Evolutionary conservation across 2,888 invertebrate genomes (phyloP).

Genomic region (Leptopilina myrica): DNA sequence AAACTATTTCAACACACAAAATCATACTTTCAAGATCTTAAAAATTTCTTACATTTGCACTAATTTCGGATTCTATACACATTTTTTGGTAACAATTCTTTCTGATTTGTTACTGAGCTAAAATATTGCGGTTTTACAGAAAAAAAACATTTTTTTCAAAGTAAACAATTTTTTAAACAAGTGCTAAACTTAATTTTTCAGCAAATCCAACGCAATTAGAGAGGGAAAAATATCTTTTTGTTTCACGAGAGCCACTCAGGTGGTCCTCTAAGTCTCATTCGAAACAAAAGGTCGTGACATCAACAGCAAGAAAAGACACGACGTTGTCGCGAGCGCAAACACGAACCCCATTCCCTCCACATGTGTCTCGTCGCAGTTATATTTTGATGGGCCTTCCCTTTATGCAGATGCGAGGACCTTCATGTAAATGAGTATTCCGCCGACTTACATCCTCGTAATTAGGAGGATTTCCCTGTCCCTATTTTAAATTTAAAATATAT

Average conservation of each 20-base stretch:
- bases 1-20: too few relatives aligned
- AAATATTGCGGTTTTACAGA: too few relatives aligned
- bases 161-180: too few relatives aligned
- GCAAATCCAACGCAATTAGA: constrained; percentile 56
- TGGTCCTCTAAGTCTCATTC: constrained; percentile 49
- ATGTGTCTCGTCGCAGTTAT: background rate
- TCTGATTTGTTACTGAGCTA: too few relatives aligned
- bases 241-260: constrained; percentile 49
- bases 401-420: constrained; percentile 22
- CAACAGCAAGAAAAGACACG: constrained; percentile 36
- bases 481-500: constrained; percentile 3
- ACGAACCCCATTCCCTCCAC: constrained; percentile 17
- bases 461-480: constrained; percentile 12
- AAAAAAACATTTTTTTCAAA: too few relatives aligned
- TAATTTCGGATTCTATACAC: too few relatives aligned
- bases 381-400: constrained; percentile 3
- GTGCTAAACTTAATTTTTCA: too few relatives aligned
- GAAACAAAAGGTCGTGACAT: constrained; percentile 46
- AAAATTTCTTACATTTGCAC: too few relatives aligned
- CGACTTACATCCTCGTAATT: constrained; percentile 32
- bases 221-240: constrained; percentile 55
- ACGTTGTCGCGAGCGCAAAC: constrained; percentile 36
- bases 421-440: constrained; percentile 39
- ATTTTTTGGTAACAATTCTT: too few relatives aligned
- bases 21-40: too few relatives aligned